Base-by-base conservation (phyloP, 2,888 invertebrate species). In the Orchestes rusci region DNA sequence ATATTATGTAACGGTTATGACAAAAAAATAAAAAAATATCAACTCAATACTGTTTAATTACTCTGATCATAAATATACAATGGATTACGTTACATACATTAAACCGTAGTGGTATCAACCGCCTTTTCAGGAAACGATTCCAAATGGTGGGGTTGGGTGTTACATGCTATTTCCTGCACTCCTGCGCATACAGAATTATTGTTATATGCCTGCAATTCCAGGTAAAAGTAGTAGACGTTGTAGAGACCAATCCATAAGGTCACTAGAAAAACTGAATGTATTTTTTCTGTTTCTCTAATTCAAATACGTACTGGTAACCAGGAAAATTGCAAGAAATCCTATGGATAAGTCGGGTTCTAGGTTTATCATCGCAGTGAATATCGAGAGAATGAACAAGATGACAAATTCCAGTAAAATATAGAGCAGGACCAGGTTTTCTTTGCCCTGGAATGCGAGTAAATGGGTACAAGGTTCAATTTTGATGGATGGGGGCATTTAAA, bases 401-500 rank as follows among this genome's bases (percentile, higher is more conserved):
- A 58, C 37, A 39, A 58, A 53, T 42, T 61, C 59, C 16, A 60
- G 20, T 17, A 63, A 28, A 30, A 62, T 48, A 40, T 61, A 64
- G 3, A 59, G 50, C 16, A 64, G 48, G 16, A 64, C 54, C 5
- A 48, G 52, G 28, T 51, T 55, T 45, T 62, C 61, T 40, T 56
- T 58, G 4, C 56, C 59, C 63, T 63, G 40, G 48, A 61, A 61
- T n/a, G n/a, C n/a, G n/a, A n/a, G n/a, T n/a, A n/a, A n/a, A n/a
- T n/a, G n/a, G n/a, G n/a, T n/a, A n/a, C n/a, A n/a, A n/a, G n/a
- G n/a, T n/a, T n/a, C n/a, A n/a, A n/a, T n/a, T n/a, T n/a, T n/a
- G n/a, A n/a, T n/a, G n/a, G n/a, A n/a, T n/a, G n/a, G n/a, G n/a
- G n/a, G n/a, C n/a, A n/a, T n/a, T n/a, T n/a, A n/a, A n/a, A n/a